Conservation (phyloP, 2,797 vertebrate species). For the Lutjanus campechanus region DNA sequence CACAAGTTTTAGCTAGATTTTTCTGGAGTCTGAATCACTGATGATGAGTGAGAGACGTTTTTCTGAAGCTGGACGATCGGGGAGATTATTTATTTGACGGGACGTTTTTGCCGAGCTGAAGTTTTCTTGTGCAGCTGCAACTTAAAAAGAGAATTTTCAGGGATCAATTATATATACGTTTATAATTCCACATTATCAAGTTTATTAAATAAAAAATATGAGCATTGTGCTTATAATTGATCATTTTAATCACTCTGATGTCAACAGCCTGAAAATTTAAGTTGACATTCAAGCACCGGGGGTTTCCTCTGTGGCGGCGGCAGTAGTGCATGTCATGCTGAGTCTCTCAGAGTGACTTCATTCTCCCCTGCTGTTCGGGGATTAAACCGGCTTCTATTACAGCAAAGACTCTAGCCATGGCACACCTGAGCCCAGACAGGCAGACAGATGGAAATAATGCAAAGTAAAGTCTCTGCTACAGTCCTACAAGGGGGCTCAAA, state of each 20-base stretch:
- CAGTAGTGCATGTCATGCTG: conserved; percentile 44
- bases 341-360: conserved; percentile 50
- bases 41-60: conserved; percentile 1
- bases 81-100: not conserved
- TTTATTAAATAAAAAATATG: not conserved
- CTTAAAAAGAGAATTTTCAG: not conserved
- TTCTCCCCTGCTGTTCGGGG: conserved; percentile 52
- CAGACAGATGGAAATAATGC: conserved; percentile 31
- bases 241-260: conserved; percentile 38
- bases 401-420: conserved; percentile 19
- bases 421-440: conserved; percentile 63
- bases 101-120: not conserved
- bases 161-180: not conserved
- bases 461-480: not conserved
- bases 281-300: conserved; percentile 47
- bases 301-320: conserved; percentile 16
- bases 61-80: not conserved
- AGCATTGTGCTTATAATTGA: conserved; percentile 19
- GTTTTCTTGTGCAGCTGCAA: not conserved
- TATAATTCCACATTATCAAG: not conserved
- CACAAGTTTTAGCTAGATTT: not conserved
- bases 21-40: conserved; percentile 20
- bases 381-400: conserved; percentile 59
- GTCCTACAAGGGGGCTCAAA: not conserved
- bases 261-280: conserved; percentile 32